phyloP scores from a whole-genome alignment of 2,113 vertebrate genomes.

The Brevimyrus niger region DNA sequence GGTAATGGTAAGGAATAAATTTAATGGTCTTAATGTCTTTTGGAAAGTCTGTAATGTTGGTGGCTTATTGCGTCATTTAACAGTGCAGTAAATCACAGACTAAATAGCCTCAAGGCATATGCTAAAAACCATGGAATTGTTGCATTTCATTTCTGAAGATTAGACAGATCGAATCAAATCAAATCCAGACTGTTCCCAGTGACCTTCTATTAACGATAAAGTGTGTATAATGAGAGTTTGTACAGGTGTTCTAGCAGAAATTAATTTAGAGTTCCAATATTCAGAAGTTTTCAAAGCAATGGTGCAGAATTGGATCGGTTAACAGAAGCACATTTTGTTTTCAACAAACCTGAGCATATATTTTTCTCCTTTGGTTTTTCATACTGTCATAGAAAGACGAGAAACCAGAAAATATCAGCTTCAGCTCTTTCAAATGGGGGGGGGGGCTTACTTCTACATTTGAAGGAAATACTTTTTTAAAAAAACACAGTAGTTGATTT shows the following conservation, averaged over 20 bases:
- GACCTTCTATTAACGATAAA: neutral
- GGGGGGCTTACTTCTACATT: too few species aligned
- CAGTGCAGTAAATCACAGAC: neutral
- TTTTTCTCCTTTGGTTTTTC: neutral
- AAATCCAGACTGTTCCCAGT: neutral
- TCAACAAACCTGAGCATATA: neutral
- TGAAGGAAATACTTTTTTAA: neutral
- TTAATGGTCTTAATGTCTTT: neutral
- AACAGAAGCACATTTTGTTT: neutral
- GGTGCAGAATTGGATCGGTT: neutral
- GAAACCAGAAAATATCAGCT: neutral
- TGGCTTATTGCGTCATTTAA: neutral
- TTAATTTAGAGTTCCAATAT: neutral
- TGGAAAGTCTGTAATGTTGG: neutral
- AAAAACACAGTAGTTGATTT: neutral
- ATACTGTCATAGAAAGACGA: neutral
- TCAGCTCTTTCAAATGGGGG: neutral
- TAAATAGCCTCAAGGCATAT: neutral
- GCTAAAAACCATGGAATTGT: neutral
- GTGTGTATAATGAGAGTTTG: neutral
- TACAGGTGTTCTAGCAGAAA: neutral
- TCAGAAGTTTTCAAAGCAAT: neutral
- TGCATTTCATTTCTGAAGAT: neutral
- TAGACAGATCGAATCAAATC: neutral
- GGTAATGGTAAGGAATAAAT: neutral